phyloP scores from a whole-genome alignment of 2,797 vertebrate genomes.

The Schizothorax lantsangensis region DNA sequence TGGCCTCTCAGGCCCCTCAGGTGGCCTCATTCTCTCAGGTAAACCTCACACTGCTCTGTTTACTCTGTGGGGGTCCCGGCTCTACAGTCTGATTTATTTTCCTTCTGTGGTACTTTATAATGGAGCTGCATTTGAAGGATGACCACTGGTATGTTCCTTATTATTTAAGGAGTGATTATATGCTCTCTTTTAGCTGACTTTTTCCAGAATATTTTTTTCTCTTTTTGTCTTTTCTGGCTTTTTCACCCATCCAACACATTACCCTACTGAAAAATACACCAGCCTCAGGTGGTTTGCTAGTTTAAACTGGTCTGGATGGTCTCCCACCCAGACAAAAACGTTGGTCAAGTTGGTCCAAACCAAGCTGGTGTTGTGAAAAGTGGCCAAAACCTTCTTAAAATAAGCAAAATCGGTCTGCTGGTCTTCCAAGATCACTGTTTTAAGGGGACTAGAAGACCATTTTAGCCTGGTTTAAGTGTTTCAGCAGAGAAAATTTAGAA shows the following conservation, averaged over 20 bases:
- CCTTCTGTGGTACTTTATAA: constrained; percentile 1
- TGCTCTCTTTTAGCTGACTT: constrained; percentile 34
- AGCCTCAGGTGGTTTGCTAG: constrained; percentile 7
- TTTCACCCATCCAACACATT: constrained; percentile 19
- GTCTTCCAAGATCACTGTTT: neutral
- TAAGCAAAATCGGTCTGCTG: no score
- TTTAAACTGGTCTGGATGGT: constrained; percentile 16
- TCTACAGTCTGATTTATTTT: constrained; percentile 25
- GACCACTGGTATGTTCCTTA: constrained; percentile 34
- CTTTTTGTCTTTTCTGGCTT: constrained; percentile 14
- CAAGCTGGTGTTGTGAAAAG: neutral
- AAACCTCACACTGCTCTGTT: constrained; percentile 44
- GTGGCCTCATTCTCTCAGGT: constrained; percentile 72
- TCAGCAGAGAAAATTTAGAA: neutral
- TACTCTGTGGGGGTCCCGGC: neutral
- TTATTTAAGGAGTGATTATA: constrained; percentile 39
- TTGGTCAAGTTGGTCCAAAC: neutral
- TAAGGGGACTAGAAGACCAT: neutral
- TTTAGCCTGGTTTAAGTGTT: neutral
- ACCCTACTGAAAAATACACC: neutral
- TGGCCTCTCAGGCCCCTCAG: constrained; percentile 73
- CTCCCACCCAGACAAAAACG: neutral
- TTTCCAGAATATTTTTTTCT: constrained; percentile 27
- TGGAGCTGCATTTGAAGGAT: constrained; percentile 11
- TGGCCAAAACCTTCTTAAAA: neutral